These are phyloP conservation scores for Scrobipalpa atriplicella DNA, from an alignment of 2,888 invertebrate genomes.

Conservation along the genomic window DNA sequence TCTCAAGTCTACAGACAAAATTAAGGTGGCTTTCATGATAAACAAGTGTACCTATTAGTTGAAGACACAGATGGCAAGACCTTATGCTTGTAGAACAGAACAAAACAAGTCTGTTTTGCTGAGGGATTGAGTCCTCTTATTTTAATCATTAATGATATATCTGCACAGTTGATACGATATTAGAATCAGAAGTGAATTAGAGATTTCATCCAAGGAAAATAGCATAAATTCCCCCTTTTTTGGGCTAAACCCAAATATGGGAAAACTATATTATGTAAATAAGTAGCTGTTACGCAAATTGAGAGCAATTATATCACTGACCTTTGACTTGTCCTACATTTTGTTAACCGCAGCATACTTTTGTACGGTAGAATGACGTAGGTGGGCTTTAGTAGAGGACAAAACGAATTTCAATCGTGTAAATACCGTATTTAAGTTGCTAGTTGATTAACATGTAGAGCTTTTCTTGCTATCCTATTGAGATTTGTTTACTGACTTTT, in stretches of 20 bases:
- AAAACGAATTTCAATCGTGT: neutral
- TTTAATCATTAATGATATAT: neutral
- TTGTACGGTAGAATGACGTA: neutral
- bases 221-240: neutral
- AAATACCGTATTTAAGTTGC: neutral
- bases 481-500: too few species aligned
- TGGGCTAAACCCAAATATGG: neutral
- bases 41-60: neutral
- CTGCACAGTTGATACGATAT: neutral
- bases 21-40: neutral
- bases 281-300: neutral
- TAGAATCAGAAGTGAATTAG: neutral
- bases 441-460: neutral
- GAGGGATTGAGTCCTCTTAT: too few species aligned
- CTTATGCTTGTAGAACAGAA: too few species aligned
- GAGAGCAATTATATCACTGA: neutral
- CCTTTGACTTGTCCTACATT: slow-evolving; percentile 13
- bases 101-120: too few species aligned
- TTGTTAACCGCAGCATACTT: neutral
- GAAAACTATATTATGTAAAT: neutral
- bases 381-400: neutral
- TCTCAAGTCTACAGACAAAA: neutral
- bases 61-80: neutral
- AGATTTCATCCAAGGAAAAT: neutral
- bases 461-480: too few species aligned